Percentiles rank a stretch among this genome's conserved stretches.
Evolutionary conservation across 2,113 vertebrate genomes (phyloP).

Genomic region (Sapajus apella): DNA sequence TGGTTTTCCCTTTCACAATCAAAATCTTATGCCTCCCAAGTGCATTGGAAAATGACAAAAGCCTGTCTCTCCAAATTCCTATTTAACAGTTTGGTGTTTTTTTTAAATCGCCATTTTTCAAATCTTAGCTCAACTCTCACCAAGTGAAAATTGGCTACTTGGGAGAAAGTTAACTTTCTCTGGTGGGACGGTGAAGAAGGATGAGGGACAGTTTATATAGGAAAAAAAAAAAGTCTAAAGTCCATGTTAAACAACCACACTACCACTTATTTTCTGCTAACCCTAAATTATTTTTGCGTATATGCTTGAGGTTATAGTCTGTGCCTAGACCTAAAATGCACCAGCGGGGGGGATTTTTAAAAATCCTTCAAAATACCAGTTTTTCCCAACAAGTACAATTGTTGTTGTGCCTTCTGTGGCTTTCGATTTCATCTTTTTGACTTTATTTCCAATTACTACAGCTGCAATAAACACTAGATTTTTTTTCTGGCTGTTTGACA

Average conservation of each 20-base stretch:
- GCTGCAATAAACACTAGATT: constrained; percentile 90
- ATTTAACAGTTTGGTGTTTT: constrained; percentile 47
- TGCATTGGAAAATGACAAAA: constrained; percentile 60
- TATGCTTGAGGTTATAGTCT: constrained; percentile 88
- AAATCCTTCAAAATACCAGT: constrained; percentile 89
- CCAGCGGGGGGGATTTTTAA: constrained; percentile 89
- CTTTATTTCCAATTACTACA: constrained; percentile 85
- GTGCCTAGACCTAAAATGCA: constrained; percentile 92
- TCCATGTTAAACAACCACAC: constrained; percentile 76
- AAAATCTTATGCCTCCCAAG: constrained; percentile 81
- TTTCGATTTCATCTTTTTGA: constrained; percentile 88
- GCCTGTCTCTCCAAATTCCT: constrained; percentile 67
- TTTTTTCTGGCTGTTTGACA: constrained; percentile 86
- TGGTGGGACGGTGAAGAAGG: neutral
- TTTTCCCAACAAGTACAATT: constrained; percentile 88
- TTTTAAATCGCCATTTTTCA: constrained; percentile 48
- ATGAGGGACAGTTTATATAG: constrained; percentile 77
- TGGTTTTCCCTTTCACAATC: constrained; percentile 73
- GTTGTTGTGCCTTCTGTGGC: constrained; percentile 91
- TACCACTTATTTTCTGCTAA: constrained; percentile 80
- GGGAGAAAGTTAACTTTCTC: constrained; percentile 77
- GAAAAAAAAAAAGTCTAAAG: constrained; percentile 74
- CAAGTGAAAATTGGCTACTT: constrained; percentile 68
- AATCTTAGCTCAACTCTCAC: constrained; percentile 67
- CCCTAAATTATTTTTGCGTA: constrained; percentile 86